Conservation (phyloP, 2,113 vertebrate genomes). For the Azemiops feae region DNA sequence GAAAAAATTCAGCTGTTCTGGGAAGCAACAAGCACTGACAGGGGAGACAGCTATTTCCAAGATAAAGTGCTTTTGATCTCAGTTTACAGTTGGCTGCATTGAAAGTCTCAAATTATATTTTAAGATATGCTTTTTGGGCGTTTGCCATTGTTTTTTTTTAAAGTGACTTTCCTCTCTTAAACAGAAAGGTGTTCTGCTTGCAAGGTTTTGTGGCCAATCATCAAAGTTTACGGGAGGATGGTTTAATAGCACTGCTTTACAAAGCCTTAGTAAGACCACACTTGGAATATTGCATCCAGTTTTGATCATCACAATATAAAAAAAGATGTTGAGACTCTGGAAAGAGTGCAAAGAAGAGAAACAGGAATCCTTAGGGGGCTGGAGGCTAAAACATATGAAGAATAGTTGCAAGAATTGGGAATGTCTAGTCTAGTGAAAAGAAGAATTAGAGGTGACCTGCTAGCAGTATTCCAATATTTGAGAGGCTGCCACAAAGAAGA, state of each 20-base stretch:
- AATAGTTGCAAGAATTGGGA: too few species aligned
- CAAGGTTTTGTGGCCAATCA: not conserved
- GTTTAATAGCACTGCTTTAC: not conserved
- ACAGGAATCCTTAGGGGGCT: too few species aligned
- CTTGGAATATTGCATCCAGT: too few species aligned
- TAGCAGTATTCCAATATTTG: not conserved
- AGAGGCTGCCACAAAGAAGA: not conserved
- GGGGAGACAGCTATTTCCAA: not conserved
- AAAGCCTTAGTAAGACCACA: too few species aligned
- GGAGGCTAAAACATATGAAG: too few species aligned
- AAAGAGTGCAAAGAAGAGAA: too few species aligned
- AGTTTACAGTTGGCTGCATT: not conserved
- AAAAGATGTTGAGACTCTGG: too few species aligned
- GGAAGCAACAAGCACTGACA: not conserved
- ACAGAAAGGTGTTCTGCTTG: not conserved
- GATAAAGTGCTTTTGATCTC: not conserved
- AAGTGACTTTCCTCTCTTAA: not conserved
- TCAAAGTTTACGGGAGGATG: not conserved
- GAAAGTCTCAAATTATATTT: not conserved
- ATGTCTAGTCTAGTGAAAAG: too few species aligned
- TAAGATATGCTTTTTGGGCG: not conserved
- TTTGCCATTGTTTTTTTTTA: not conserved
- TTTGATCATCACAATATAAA: too few species aligned
- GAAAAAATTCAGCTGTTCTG: not conserved
- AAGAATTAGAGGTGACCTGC: too few species aligned